Conservation (phyloP, 2,113 vertebrate species). For the Probosciger aterrimus region DNA sequence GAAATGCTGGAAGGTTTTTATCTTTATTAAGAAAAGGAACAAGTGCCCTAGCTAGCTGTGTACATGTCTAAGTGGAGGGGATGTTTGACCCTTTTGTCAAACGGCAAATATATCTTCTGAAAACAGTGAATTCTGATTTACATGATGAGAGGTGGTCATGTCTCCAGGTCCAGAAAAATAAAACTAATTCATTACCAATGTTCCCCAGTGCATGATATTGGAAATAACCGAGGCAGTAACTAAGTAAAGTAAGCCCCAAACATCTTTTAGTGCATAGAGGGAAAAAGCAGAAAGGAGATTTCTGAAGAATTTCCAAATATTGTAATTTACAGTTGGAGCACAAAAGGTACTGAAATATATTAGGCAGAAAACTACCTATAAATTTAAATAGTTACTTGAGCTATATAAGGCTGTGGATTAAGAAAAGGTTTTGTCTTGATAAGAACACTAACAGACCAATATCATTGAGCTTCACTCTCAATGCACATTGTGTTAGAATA, state of each 20-base stretch:
- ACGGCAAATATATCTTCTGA: background rate
- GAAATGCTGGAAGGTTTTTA: background rate
- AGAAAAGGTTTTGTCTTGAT: background rate
- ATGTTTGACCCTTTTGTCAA: background rate
- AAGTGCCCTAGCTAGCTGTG: background rate
- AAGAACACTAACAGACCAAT: background rate
- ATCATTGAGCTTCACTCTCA: background rate
- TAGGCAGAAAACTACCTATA: background rate
- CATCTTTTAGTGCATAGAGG: background rate
- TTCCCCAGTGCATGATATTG: background rate
- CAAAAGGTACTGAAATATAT: background rate
- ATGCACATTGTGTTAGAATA: background rate
- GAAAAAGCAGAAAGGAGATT: background rate
- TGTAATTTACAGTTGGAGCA: background rate
- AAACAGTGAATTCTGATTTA: background rate
- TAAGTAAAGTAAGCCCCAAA: background rate
- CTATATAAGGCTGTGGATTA: background rate
- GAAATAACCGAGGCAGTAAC: background rate
- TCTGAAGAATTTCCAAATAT: background rate
- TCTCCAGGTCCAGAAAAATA: background rate
- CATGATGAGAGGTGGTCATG: rapidly evolving
- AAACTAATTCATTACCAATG: background rate
- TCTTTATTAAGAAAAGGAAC: background rate
- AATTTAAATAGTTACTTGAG: background rate
- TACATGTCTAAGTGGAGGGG: background rate